Evolutionary conservation across 2,113 vertebrate species (phyloP), one percentile per base, ranked within the genome.

Genomic region (Notothenia coriiceps): DNA sequence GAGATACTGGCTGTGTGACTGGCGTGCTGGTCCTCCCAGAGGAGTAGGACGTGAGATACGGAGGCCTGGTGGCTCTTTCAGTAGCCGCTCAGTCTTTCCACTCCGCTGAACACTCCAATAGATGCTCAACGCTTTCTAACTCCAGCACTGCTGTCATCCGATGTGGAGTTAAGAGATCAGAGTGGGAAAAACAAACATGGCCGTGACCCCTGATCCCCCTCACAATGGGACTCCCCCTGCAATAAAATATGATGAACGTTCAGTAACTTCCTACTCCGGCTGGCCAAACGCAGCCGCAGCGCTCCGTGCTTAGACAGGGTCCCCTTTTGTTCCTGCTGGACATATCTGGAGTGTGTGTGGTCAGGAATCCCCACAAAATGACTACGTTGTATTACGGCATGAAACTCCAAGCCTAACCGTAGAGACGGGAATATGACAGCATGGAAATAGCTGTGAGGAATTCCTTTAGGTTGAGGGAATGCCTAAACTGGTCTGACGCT

Each of bases 301-400:
- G 6, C 78, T 86, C 12, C 2, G 82, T 57, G 72, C 64, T 88
- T 77, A 72, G 86, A 84, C 74, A 65, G 66, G 60, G 66, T 83
- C 73, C 85, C 74, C 75, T 18, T 50, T 63, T 74, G 47, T 55
- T 71, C 74, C 73, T 47, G 62, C 81, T 87, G 75, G 69, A 78
- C 84, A 85, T 89, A 92, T 87, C 88, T 91, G 88, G 87, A 79
- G 78, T 67, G 40, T 44, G 66, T 15, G 87, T 43, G 90, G 93
- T 91, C 83, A 89, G 90, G 82, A 94, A 90, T 76, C 79, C 86
- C 90, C 85, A 89, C 88, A 92, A 88, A 91, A 92, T 90, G 80
- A 88, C 82, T 81, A 91, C 2, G 88, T 89, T 85, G 84, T 76
- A 54, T 89, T 88, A 86, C 84, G 2, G 84, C 77, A 82, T 76